Conservation (phyloP, 2,888 invertebrate species). For the Melanotus villosus region DNA sequence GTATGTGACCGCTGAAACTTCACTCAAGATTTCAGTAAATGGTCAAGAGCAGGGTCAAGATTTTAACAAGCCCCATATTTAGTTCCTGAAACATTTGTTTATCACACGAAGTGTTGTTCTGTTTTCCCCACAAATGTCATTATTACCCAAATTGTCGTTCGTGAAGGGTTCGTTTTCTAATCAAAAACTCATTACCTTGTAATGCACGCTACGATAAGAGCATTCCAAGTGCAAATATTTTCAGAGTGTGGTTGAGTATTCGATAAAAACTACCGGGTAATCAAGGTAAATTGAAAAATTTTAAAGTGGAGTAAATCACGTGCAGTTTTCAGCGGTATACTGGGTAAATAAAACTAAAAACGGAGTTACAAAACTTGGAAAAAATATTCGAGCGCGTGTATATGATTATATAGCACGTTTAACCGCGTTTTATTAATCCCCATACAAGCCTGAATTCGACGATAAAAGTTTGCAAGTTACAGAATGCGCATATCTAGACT, state of each 20-base stretch:
- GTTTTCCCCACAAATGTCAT: too few species aligned
- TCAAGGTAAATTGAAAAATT: constrained; percentile 5
- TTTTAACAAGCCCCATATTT: too few species aligned
- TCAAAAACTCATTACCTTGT: constrained; percentile 1
- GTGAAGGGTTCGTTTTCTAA: neutral
- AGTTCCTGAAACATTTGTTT: too few species aligned
- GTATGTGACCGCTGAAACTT: too few species aligned
- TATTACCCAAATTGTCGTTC: too few species aligned
- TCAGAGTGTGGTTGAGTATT: too few species aligned
- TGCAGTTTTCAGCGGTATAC: constrained; percentile 8
- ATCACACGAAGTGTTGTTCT: too few species aligned
- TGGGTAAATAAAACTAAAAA: neutral
- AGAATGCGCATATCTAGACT: constrained; percentile 28
- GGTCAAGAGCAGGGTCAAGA: too few species aligned
- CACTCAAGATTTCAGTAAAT: too few species aligned
- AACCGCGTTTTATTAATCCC: constrained; percentile 35
- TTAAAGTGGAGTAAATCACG: neutral
- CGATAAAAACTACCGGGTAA: neutral
- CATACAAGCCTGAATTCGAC: constrained; percentile 25
- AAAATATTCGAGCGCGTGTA: neutral
- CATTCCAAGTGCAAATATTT: neutral
- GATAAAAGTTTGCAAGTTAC: constrained; percentile 39
- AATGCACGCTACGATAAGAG: neutral
- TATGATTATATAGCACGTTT: constrained; percentile 32
- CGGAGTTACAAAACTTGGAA: too few species aligned